Percentiles rank a stretch among this genome's conserved stretches.
Conservation (phyloP, 2,113 vertebrate genomes). For the Gorsachius goisagi region DNA sequence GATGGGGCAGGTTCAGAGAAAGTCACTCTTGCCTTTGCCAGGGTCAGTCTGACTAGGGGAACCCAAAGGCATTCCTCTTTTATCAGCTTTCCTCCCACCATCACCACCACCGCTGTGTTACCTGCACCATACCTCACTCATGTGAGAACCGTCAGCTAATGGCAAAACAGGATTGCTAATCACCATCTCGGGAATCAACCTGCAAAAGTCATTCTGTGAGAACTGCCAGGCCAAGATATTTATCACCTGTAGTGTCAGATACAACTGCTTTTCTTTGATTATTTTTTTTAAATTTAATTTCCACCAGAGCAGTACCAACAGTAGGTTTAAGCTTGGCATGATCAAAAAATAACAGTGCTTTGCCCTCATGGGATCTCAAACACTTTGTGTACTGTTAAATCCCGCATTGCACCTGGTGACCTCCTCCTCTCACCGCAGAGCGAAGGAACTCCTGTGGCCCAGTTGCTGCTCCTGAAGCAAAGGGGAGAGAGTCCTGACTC, state of each 20-base stretch:
- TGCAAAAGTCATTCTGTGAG: background rate
- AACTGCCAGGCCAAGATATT: background rate
- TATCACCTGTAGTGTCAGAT: background rate
- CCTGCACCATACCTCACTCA: background rate
- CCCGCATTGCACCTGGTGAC: background rate
- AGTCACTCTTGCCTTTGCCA: background rate
- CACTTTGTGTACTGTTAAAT: fast-evolving
- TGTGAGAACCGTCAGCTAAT: background rate
- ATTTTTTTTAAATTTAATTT: background rate
- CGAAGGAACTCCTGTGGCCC: background rate
- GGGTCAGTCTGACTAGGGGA: background rate
- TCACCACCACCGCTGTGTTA: background rate
- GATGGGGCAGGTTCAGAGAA: background rate
- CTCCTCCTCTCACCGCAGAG: fast-evolving
- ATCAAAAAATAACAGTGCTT: background rate
- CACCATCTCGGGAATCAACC: background rate
- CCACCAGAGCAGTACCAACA: background rate
- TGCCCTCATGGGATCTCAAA: background rate
- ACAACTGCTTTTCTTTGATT: background rate
- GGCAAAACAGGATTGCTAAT: background rate
- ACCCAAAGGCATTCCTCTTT: background rate
- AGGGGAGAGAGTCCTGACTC: background rate
- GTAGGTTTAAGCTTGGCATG: background rate
- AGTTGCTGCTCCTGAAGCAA: background rate
- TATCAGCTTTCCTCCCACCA: background rate